Evolutionary conservation across 2,113 vertebrate genomes (phyloP).

Genomic region (Proteles cristata): DNA sequence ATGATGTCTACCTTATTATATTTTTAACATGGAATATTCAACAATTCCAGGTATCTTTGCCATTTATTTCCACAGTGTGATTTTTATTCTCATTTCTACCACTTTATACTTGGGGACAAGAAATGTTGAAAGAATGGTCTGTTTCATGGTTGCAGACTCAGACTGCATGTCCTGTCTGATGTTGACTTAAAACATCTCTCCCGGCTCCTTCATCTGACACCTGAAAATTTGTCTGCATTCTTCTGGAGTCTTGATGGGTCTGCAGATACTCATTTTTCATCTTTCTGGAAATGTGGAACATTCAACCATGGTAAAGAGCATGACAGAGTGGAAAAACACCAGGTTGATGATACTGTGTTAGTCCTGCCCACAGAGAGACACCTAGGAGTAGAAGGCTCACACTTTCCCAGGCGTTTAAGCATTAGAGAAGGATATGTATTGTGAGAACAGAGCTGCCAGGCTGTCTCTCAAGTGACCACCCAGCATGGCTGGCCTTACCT

Average conservation of each 20-base stretch:
- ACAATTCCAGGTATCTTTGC: neutral
- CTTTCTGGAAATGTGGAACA: neutral
- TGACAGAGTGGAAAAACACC: neutral
- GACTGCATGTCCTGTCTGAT: neutral
- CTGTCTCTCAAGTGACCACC: neutral
- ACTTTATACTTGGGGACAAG: neutral
- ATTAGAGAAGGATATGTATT: neutral
- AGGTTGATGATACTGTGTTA: neutral
- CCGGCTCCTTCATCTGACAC: neutral
- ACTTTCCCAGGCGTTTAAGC: neutral
- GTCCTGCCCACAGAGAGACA: neutral
- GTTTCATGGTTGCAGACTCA: neutral
- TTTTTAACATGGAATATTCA: neutral
- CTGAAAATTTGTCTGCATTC: neutral
- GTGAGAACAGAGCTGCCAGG: neutral
- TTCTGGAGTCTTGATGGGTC: neutral
- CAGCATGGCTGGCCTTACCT: neutral
- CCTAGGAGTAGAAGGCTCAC: neutral
- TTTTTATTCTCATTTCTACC: conserved; percentile 16
- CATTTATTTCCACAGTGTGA: conserved; percentile 7
- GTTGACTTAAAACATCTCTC: neutral
- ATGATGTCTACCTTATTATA: neutral
- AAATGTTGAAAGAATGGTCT: neutral
- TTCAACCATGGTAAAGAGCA: accelerated
- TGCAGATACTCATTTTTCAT: neutral